These are phyloP conservation scores for Noturus placidus DNA, from an alignment of 2,113 vertebrate genomes.

Conservation along the genomic window DNA sequence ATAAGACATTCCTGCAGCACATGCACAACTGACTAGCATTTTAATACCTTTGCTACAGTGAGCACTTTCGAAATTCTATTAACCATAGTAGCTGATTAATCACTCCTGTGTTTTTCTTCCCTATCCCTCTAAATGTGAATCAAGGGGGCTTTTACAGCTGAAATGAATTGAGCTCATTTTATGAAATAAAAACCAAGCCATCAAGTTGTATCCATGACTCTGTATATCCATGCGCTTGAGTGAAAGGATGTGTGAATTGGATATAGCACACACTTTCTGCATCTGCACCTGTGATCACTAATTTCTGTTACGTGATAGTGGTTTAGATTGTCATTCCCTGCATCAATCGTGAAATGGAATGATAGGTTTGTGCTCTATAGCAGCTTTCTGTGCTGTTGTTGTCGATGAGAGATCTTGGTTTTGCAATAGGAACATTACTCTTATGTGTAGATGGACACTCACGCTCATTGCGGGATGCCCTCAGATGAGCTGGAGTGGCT, in stretches of 20 bases:
- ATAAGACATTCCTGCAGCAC: not conserved
- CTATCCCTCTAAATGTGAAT: constrained; percentile 14
- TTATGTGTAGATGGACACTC: not conserved
- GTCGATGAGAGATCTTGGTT: not conserved
- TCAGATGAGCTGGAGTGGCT: not conserved
- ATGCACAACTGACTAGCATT: not conserved
- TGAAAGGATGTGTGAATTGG: constrained; percentile 3
- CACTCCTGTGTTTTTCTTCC: not conserved
- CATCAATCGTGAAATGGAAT: not conserved
- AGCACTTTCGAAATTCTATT: constrained; percentile 3
- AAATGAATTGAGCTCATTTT: constrained; percentile 45
- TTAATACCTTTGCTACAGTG: constrained; percentile 2
- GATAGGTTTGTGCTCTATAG: not conserved
- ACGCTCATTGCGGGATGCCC: not conserved
- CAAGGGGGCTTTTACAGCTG: constrained; percentile 6
- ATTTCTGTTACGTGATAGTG: not conserved
- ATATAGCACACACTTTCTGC: not conserved
- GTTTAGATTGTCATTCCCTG: constrained; percentile 2
- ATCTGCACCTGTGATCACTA: not conserved
- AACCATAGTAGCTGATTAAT: constrained; percentile 34
- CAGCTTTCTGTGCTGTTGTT: not conserved
- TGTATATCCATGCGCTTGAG: constrained; percentile 8
- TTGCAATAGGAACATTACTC: not conserved
- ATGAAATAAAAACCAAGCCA: constrained; percentile 16
- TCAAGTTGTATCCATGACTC: not conserved